phyloP scores from a whole-genome alignment of 2,113 vertebrate species.

The Melanocharis versteri region DNA sequence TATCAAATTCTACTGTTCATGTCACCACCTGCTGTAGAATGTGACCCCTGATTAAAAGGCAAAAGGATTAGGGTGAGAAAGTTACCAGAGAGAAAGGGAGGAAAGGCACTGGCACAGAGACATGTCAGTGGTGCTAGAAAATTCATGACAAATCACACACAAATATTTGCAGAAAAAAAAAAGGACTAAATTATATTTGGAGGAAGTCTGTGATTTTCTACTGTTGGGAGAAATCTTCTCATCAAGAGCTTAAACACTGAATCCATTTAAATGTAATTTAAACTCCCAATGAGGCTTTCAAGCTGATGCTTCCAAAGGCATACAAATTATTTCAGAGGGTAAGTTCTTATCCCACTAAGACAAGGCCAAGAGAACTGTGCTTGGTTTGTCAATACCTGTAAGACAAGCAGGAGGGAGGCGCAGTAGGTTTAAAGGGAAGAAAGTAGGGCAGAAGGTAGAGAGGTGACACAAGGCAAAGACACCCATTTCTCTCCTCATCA shows the following conservation, averaged over 20 bases:
- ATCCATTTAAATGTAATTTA: constrained; percentile 7
- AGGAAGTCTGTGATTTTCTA: constrained; percentile 13
- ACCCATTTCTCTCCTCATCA: neutral
- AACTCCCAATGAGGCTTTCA: neutral
- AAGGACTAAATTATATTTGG: neutral
- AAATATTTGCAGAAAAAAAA: neutral
- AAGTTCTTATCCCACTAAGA: neutral
- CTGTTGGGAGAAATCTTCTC: neutral
- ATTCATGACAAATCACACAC: neutral
- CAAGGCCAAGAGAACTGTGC: neutral
- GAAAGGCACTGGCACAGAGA: neutral
- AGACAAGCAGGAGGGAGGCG: neutral
- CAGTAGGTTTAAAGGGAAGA: neutral
- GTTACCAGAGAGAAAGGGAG: neutral
- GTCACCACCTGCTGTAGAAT: neutral
- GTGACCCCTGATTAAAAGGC: neutral
- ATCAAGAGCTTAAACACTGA: neutral
- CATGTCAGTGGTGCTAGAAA: neutral
- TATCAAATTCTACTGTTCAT: accelerated
- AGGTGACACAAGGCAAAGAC: neutral
- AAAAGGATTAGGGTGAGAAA: neutral
- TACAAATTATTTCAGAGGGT: neutral
- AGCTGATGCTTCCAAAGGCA: neutral
- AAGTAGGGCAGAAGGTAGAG: neutral
- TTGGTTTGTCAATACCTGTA: neutral